Evolutionary conservation across 2,797 vertebrate species (phyloP), one percentile per base, ranked within the genome.

Genomic region (Gambelia wislizenii): DNA sequence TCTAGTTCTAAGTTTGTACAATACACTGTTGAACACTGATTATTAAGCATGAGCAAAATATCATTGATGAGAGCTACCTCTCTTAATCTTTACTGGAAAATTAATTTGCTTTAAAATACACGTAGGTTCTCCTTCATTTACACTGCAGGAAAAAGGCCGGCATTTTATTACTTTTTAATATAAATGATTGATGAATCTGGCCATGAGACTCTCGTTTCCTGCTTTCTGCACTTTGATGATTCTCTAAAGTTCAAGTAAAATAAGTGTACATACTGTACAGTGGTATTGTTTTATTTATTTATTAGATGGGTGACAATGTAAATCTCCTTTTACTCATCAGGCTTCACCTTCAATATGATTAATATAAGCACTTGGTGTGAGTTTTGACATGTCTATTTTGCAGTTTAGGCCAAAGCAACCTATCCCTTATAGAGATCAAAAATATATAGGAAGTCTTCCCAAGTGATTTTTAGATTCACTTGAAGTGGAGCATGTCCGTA

Each of bases 161-260:
- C 86, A 87, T 88, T 95, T 95, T 91, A 95, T 92, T 91, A 89
- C 89, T 92, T 87, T 92, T 95, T 92, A 84, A 85, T 95, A 91
- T 97, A 94, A 96, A 96, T 97, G 96, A 96, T 96, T 96, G 93
- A 97, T 97, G 94, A 89, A 87, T 86, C 85, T 89, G 92, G 91
- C 89, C 88, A 83, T 89, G 87, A 96, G 64, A n/a, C 82, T 77
- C 93, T 96, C 95, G 91, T 95, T 89, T 92, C 92, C 95, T 95
- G 94, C 88, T 91, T 91, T 93, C 91, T 93, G 91, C 72, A 82
- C 83, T 77, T 77, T 81, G 89, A 89, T 93, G 95, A 96, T 92
- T 94, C 95, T 85, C 87, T 84, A 52, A 83, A 56, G 67, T 87
- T 91, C 80, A 89, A 84, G 72, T 78, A 90, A 90, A n/a, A 77